A percentile compares a stretch with the other conserved stretches of the same genome.
phyloP scores from a whole-genome alignment of 2,888 invertebrate genomes.

The Encarsia formosa region DNA sequence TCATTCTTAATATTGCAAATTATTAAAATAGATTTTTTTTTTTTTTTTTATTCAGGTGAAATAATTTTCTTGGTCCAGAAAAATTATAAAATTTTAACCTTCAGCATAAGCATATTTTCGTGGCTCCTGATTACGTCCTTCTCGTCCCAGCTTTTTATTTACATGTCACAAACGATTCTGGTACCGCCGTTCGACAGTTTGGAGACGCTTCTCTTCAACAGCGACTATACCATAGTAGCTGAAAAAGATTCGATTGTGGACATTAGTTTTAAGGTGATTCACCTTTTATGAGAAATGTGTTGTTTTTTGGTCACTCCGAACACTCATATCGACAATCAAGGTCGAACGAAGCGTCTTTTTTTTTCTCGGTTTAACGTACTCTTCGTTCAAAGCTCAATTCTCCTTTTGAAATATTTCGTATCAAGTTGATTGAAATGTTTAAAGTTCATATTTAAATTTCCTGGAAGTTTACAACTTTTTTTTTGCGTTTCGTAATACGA shows the following conservation, averaged over 20 bases:
- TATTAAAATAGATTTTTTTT: background rate
- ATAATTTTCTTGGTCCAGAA: conserved; percentile 3
- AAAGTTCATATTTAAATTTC: too few relatives aligned
- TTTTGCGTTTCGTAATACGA: too few relatives aligned
- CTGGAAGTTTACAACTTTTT: too few relatives aligned
- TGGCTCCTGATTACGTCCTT: conserved; percentile 27
- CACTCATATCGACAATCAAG: too few relatives aligned
- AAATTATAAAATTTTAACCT: conserved; percentile 8
- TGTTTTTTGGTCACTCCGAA: too few relatives aligned
- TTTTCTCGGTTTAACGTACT: too few relatives aligned
- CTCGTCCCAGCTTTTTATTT: conserved; percentile 31
- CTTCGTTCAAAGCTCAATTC: too few relatives aligned
- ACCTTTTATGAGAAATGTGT: background rate
- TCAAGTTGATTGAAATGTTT: too few relatives aligned
- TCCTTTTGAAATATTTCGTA: too few relatives aligned
- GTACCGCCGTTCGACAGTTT: conserved; percentile 31
- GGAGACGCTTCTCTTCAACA: conserved; percentile 21
- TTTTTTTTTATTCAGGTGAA: conserved; percentile 4
- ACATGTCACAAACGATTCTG: conserved; percentile 24
- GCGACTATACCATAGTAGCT: conserved; percentile 29
- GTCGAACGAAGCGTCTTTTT: too few relatives aligned
- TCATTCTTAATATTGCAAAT: too few relatives aligned
- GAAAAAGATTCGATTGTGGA: conserved; percentile 21
- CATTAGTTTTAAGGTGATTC: conserved; percentile 25
- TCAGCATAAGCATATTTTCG: conserved; percentile 29